Base-by-base conservation (phyloP, 2,113 vertebrate genomes). In the Glaucidium brasilianum region DNA sequence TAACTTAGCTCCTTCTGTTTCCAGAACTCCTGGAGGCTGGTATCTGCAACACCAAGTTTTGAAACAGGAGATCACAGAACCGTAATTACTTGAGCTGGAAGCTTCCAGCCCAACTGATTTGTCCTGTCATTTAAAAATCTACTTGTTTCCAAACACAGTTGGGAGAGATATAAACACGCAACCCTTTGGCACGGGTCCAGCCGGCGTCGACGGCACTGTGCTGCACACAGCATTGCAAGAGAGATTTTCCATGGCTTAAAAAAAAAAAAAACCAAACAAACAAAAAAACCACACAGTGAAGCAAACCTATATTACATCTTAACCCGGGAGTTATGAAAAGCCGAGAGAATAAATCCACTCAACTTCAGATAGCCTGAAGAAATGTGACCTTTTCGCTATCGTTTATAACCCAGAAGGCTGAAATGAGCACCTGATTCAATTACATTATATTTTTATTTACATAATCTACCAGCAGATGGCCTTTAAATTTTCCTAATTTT, bases 161-260 rank as follows among this genome's bases (percentile, higher is more conserved):
- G 1, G 60, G 18, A 34, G 67, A 69, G 22, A 77, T 4, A 27
- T 2, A 56, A 72, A 62, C 75, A 59, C 0, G 0, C 32, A 85
- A 2, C 32, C 71, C 87, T n/a, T 58, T 89, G 83, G 93, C 95
- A 59, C 8, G 1, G 86, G 35, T 62, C 93, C 93, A 89, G 82
- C 18, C 74, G 2, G 47, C 22, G 0, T 3, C 0, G 0, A 23
- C 0, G 0, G 30, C 2, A 2, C 76, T 25, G 37, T 26, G 71
- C 60, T 4, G 2, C 52, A 55, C 43, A 3, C 49, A 50, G 67
- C 69, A 49, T 18, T 6, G 1, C 53, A 29, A 59, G n/a, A 45
- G 69, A 88, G 49, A 41, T 82, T 66, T 39, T 74, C 85, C 55
- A 47, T 0, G 0, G 63, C 85, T 83, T 6, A 62, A 45, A 56